Percentiles rank a stretch among this genome's conserved stretches.
Evolutionary conservation across 2,113 vertebrate species (phyloP).

Genomic region (Lepus americanus): DNA sequence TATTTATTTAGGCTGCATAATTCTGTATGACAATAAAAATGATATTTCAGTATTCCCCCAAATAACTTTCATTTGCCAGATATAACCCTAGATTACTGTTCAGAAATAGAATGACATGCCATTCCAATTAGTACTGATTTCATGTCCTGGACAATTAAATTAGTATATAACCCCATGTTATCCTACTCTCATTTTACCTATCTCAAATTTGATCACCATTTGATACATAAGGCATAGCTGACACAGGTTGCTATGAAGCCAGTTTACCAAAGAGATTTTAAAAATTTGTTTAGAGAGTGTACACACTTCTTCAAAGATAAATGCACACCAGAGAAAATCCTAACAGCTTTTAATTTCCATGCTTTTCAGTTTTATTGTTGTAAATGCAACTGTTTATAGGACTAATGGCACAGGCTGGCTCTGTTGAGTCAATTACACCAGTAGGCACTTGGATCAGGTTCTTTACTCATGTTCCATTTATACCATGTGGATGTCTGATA

Average conservation of each 20-base stretch:
- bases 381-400: conserved; percentile 90
- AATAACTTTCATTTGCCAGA: conserved; percentile 57
- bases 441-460: conserved; percentile 89
- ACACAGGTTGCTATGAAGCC: conserved; percentile 85
- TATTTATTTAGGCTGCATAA: conserved; percentile 7
- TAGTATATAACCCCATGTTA: conserved; percentile 26
- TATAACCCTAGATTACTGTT: conserved; percentile 10
- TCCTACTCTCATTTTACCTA: conserved; percentile 79
- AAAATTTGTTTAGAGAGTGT: conserved; percentile 83
- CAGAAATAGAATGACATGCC: conserved; percentile 49
- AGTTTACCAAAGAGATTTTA: conserved; percentile 87
- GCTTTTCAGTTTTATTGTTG: conserved; percentile 92
- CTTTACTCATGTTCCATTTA: conserved; percentile 85
- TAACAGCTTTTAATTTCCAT: conserved; percentile 92
- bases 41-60: not conserved
- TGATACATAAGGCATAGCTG: conserved; percentile 83
- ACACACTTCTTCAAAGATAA: conserved; percentile 86
- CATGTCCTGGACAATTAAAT: conserved; percentile 69
- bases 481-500: conserved; percentile 85
- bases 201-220: conserved; percentile 82
- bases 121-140: conserved; percentile 52
- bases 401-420: conserved; percentile 89
- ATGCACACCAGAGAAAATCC: conserved; percentile 89
- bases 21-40: not conserved
- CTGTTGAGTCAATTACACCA: conserved; percentile 88